Evolutionary conservation across 2,113 vertebrate genomes (phyloP).

Genomic region (Myocastor coypus): DNA sequence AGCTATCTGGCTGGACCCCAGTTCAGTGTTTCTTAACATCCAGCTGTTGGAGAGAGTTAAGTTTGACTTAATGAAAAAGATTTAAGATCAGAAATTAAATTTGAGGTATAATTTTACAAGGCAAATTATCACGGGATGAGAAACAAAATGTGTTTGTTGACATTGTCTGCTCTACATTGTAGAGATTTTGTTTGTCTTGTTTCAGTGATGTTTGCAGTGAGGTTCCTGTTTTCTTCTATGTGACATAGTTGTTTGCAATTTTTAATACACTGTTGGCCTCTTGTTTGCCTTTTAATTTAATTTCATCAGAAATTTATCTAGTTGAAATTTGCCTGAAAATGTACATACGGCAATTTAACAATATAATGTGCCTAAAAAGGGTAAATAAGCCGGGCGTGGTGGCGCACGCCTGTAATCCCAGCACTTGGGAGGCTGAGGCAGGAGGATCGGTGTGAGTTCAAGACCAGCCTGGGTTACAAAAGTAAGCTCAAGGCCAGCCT

Average conservation of each 20-base stretch:
- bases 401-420: too few relatives aligned
- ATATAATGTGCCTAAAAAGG: slow-evolving; percentile 24
- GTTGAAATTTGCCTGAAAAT: slow-evolving; percentile 42
- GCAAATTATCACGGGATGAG: slow-evolving; percentile 18
- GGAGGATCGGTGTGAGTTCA: too few relatives aligned
- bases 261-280: slow-evolving; percentile 61
- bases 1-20: too few relatives aligned
- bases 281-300: slow-evolving; percentile 68
- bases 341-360: background rate
- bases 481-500: too few relatives aligned
- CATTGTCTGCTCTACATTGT: slow-evolving; percentile 29
- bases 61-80: background rate
- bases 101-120: slow-evolving; percentile 44
- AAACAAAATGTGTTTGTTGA: slow-evolving; percentile 49
- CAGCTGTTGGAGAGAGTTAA: slow-evolving; percentile 13
- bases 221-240: slow-evolving; percentile 65
- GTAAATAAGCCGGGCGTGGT: too few relatives aligned
- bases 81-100: slow-evolving; percentile 43
- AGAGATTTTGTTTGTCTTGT: slow-evolving; percentile 66
- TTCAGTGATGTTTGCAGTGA: slow-evolving; percentile 61
- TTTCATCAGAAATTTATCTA: slow-evolving; percentile 43
- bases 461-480: too few relatives aligned
- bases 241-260: slow-evolving; percentile 61
- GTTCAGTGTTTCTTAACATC: background rate
- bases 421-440: too few relatives aligned